Conservation (phyloP, 2,797 vertebrate genomes). For the Amphiprion clarkii region DNA sequence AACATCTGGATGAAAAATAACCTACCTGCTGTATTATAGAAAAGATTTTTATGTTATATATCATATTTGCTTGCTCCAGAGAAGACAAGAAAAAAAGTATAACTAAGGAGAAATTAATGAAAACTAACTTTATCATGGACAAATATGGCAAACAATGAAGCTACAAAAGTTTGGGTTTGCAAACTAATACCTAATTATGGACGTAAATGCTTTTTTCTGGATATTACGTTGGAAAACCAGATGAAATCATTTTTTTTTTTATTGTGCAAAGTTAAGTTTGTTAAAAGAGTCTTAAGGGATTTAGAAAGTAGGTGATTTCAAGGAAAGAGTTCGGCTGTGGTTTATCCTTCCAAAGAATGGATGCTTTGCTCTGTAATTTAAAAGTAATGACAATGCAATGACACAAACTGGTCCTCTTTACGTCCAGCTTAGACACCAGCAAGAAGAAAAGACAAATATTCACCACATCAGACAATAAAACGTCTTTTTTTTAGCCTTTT, state of each 20-base stretch:
- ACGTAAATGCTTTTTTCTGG: too few relatives aligned
- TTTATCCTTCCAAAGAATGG: too few relatives aligned
- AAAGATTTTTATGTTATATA: background rate
- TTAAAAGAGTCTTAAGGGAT: background rate
- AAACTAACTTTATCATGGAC: too few relatives aligned
- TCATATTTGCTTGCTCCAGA: too few relatives aligned
- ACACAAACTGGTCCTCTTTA: too few relatives aligned
- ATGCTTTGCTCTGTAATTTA: background rate
- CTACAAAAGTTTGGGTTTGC: too few relatives aligned
- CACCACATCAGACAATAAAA: conserved; percentile 4
- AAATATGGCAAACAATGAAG: too few relatives aligned
- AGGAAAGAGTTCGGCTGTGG: background rate
- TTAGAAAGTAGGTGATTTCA: conserved; percentile 2
- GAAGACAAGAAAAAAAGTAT: too few relatives aligned
- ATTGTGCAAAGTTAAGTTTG: too few relatives aligned
- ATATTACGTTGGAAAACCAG: background rate
- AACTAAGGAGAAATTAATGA: too few relatives aligned
- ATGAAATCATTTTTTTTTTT: background rate
- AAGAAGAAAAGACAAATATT: conserved; percentile 25
- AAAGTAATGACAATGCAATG: too few relatives aligned
- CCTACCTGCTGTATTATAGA: background rate
- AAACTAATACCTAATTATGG: too few relatives aligned
- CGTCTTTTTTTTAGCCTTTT: conserved; percentile 16
- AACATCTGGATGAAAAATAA: background rate
- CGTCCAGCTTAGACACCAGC: background rate